Percentiles rank a stretch among this genome's conserved stretches.
Evolutionary conservation across 37 sponge, comb jelly and placozoan species (phyloP).

Genomic region (Aplysina aerophoba): DNA sequence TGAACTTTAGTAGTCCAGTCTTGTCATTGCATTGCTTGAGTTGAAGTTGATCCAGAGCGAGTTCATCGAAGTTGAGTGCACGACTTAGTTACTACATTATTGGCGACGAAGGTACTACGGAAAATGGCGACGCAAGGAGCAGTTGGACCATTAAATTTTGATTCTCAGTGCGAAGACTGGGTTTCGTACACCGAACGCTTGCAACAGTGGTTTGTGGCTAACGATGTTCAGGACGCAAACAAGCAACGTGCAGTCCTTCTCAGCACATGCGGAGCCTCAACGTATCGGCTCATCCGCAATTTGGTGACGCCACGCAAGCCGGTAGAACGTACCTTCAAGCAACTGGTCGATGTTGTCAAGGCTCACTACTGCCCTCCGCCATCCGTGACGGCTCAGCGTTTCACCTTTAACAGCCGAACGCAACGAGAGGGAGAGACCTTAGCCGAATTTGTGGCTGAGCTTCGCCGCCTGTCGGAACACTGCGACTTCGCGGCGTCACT

Average conservation of each 20-base stretch:
- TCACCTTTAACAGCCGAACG: neutral
- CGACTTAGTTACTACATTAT: too few species aligned
- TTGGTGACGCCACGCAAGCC: neutral
- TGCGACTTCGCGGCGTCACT: neutral
- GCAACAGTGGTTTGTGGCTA: neutral
- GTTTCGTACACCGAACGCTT: neutral
- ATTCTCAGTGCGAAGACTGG: neutral
- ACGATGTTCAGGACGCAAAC: neutral
- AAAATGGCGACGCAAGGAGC: neutral
- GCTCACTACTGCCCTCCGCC: neutral
- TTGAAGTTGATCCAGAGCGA: too few species aligned
- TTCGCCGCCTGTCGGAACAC: neutral
- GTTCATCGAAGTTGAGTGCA: too few species aligned
- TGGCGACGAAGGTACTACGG: neutral
- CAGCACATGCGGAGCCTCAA: neutral
- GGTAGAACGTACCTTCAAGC: neutral
- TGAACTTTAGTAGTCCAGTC: too few species aligned
- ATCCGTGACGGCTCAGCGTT: neutral
- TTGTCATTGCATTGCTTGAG: too few species aligned
- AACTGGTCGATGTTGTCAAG: neutral
- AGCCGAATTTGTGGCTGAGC: neutral
- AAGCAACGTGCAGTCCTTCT: neutral
- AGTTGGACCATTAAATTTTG: neutral
- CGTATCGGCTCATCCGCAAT: neutral
- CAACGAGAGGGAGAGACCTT: neutral